Percentiles rank a stretch among this genome's conserved stretches.
These are phyloP conservation scores for Lathronympha strigana DNA, from an alignment of 2,888 invertebrate species.

Conservation along the genomic window DNA sequence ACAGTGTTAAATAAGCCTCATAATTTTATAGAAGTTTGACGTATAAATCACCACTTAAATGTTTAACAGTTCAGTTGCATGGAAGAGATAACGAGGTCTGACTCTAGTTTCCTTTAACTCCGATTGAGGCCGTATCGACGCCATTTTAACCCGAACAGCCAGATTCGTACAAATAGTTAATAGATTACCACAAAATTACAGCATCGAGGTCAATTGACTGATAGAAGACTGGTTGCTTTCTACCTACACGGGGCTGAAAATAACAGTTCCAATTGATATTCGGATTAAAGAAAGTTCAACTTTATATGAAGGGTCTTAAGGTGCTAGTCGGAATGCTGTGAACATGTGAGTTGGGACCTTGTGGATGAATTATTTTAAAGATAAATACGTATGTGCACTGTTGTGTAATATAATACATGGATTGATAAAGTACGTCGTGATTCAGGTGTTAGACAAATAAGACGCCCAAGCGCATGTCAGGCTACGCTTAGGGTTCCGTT, in stretches of 20 bases:
- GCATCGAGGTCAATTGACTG: conserved; percentile 24
- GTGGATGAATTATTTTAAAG: background rate
- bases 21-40: too few species aligned
- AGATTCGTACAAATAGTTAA: conserved; percentile 13
- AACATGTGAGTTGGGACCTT: background rate
- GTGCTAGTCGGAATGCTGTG: too few species aligned
- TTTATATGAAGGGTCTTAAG: background rate
- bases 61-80: too few species aligned
- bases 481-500: background rate
- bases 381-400: background rate
- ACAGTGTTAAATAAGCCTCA: too few species aligned
- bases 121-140: background rate
- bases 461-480: background rate
- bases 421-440: conserved; percentile 11
- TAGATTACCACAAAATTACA: conserved; percentile 28
- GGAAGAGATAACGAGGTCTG: too few species aligned
- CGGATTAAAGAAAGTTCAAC: background rate
- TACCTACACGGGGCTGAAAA: background rate
- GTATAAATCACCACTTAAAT: too few species aligned
- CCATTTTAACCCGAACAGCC: background rate
- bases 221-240: conserved; percentile 28
- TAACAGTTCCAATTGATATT: background rate
- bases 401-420: conserved; percentile 13
- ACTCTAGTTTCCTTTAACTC: too few species aligned
- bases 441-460: conserved; percentile 6